Base-by-base conservation (phyloP, 2,888 invertebrate species). In the Napeogenes sylphis region DNA sequence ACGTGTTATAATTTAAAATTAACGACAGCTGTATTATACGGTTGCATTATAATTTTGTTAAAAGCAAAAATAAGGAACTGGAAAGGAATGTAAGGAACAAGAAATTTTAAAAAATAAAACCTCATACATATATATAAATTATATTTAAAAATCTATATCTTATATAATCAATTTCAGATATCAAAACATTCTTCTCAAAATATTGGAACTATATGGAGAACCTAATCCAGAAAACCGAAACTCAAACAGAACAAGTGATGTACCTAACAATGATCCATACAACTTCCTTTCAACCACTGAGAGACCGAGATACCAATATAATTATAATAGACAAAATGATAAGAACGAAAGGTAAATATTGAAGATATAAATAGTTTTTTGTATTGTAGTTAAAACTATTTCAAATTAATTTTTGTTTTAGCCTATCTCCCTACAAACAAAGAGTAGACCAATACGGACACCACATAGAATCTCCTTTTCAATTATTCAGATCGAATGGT, bases 401-500 rank as follows among this genome's bases (percentile, higher is more conserved):
- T n/a, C 45, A 4, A 54, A n/a, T 47, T n/a, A 32, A 3, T 51
- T 62, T 57, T 59, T 64, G 46, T 70, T 64, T 35, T 73, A 86
- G 85, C 10, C 65, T 77, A 62, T 75, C 85, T 0, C 80, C 83
- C 1, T 89, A 72, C 69, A 80, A 79, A 56, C 72, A 71, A 0
- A 81, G 84, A 12, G 65, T 75, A 4, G 88, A 87, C 65, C 61
- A 68, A 0, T 71, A 72, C 1, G 90, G 91, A 0, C 82, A 81
- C 59, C 85, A 85, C 0, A 90, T 92, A 61, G 95, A 95, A 73
- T 84, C 92, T 65, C 90, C 92, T 0, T 97, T 96, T 77, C 91
- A 93, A 63, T 80, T 97, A 56, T 97, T 97, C 76, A 93, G 94
- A 69, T 97, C 96, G 0, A 92, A 95, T 76, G 94, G 93, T 13